These are phyloP conservation scores for Conchocele bisecta DNA, from an alignment of 2,888 invertebrate species.

Conservation along the genomic window DNA sequence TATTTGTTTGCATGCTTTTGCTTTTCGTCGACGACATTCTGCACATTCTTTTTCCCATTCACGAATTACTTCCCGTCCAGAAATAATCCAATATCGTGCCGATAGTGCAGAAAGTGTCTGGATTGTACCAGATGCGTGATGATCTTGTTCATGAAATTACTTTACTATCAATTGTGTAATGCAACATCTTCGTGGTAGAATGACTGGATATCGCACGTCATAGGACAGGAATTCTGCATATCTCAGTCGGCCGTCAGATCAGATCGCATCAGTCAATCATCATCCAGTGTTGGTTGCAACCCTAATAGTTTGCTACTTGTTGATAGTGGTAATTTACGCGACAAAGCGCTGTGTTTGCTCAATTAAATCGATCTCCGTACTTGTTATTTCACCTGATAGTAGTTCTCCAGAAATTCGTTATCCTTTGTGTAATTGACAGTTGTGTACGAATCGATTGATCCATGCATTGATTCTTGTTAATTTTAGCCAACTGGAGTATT, in stretches of 20 bases:
- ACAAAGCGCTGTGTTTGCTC: neutral
- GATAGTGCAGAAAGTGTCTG: slow-evolving; percentile 19
- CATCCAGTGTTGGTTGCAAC: slow-evolving; percentile 20
- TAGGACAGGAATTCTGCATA: slow-evolving; percentile 32
- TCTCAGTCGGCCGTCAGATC: neutral
- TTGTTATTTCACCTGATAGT: neutral
- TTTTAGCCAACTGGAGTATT: neutral
- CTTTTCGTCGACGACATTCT: slow-evolving; percentile 15
- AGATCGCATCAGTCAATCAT: slow-evolving; percentile 7
- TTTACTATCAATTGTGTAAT: slow-evolving; percentile 32
- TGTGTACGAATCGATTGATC: neutral
- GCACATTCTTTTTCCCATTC: slow-evolving; percentile 20
- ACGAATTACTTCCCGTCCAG: slow-evolving; percentile 31
- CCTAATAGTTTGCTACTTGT: slow-evolving; percentile 11
- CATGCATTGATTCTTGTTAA: neutral
- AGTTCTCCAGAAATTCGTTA: neutral
- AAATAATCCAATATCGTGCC: no score
- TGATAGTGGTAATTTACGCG: neutral
- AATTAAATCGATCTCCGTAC: slow-evolving; percentile 10
- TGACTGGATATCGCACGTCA: slow-evolving; percentile 28
- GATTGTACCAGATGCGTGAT: slow-evolving; percentile 7
- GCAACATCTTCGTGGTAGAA: slow-evolving; percentile 26
- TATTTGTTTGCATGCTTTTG: slow-evolving; percentile 7
- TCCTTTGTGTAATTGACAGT: neutral
- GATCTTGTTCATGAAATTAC: slow-evolving; percentile 19